Percentiles rank a stretch among this genome's conserved stretches.
Conservation (phyloP, 2,113 vertebrate genomes). For the Pagrus major region DNA sequence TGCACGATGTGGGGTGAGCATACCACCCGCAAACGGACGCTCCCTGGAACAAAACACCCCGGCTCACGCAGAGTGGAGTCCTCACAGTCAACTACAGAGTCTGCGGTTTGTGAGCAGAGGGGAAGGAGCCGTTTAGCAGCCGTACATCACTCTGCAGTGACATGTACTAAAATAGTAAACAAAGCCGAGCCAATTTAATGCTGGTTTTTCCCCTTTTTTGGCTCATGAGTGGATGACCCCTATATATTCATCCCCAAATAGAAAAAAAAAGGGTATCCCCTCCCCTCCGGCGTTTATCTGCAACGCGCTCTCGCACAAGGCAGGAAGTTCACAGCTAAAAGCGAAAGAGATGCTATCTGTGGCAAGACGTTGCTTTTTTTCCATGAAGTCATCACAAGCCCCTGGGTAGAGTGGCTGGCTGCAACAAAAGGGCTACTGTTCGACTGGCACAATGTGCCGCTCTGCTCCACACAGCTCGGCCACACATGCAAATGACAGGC, state of each 20-base stretch:
- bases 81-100: conserved; percentile 52
- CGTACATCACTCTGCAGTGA: conserved; percentile 32
- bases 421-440: conserved; percentile 80
- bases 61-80: conserved; percentile 42
- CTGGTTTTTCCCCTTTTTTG: neutral
- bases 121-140: conserved; percentile 47
- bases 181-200: neutral
- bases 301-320: conserved; percentile 52
- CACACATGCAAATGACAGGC: conserved; percentile 79
- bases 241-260: conserved; percentile 2
- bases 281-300: conserved; percentile 68
- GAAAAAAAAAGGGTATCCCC: conserved; percentile 78
- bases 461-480: conserved; percentile 64
- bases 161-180: conserved; percentile 7
- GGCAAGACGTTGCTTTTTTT: conserved; percentile 84
- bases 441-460: conserved; percentile 68
- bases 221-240: neutral
- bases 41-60: conserved; percentile 40
- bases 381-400: conserved; percentile 85
- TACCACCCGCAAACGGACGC: conserved; percentile 22
- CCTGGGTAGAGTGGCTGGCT: conserved; percentile 52
- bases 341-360: conserved; percentile 82
- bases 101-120: conserved; percentile 47
- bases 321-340: conserved; percentile 86
- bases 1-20: conserved; percentile 24